Percentiles rank a stretch among this genome's conserved stretches.
phyloP scores from a whole-genome alignment of 2,797 vertebrate species.

The Arrhamphus sclerolepis region DNA sequence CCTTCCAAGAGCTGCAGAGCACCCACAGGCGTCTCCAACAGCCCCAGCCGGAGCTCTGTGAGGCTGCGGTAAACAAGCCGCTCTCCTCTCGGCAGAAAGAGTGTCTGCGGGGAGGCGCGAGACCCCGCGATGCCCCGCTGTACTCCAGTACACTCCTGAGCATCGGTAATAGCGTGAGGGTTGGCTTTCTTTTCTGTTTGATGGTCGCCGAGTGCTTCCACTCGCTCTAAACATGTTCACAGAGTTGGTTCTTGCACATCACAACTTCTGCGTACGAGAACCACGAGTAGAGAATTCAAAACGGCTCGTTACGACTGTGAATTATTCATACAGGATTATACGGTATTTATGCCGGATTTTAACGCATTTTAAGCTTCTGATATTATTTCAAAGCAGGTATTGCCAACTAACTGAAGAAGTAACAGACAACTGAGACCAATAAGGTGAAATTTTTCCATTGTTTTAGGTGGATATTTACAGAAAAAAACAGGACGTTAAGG shows the following conservation, averaged over 20 bases:
- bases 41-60: constrained; percentile 63
- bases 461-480: too few species aligned
- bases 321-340: too few species aligned
- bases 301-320: too few species aligned
- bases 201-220: constrained; percentile 1
- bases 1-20: constrained; percentile 64
- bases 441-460: too few species aligned
- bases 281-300: not conserved
- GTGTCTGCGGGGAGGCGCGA: constrained; percentile 1
- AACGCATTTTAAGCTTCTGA: too few species aligned
- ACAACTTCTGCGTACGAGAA: not conserved
- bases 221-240: not conserved
- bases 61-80: constrained; percentile 74
- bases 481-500: too few species aligned
- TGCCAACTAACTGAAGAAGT: too few species aligned
- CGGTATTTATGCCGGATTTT: too few species aligned
- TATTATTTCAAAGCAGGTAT: too few species aligned
- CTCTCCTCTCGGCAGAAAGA: constrained; percentile 46
- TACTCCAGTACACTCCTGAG: constrained; percentile 39
- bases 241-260: not conserved
- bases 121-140: constrained; percentile 22
- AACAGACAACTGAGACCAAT: too few species aligned
- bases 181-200: constrained; percentile 23
- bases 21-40: constrained; percentile 71
- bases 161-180: constrained; percentile 14